Base-by-base conservation (phyloP, 1,140 invertebrate species). In the Aporrectodea caliginosa region DNA sequence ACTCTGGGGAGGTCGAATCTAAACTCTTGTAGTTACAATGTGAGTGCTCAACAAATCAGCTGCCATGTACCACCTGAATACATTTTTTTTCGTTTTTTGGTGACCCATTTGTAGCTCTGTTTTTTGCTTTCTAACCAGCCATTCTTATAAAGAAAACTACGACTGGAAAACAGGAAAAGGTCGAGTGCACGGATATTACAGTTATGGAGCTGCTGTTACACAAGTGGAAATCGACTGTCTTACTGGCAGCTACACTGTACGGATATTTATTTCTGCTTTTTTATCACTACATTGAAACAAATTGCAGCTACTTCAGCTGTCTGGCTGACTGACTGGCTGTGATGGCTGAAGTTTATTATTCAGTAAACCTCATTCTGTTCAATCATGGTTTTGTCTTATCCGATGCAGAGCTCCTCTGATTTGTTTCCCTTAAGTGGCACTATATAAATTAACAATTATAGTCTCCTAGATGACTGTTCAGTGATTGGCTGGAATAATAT, bases 171-270 rank as follows among this genome's bases (percentile, higher is more conserved):
- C 32, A 29, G 43, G 43, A 6, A 76, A 76, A 32, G 75, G 75
- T 76, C 75, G n/a, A 6, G n/a, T 31, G 2, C 31, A 76, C 31
- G 29, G 27, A 31, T 76, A 76, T 29, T 76, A 76, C 35, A 58
- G 32, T 1, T 35, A 58, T 35, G 75, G 75, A 27, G 33, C 75
- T 22, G 33, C 35, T 1, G 34, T 1, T 14, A 30, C 75, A 2
- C 35, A 58, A 14, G 75, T 76, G 29, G 75, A 76, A 76, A 43
- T 76, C 35, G 75, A 76, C 27, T 76, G 75, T 32, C 35, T 76
- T 32, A 43, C 75, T 6, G 75, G 75, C 1, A 68, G 27, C 35
- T 35, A 58, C 2, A n/a, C 27, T 31, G 75, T 76, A 58, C 22
- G 22, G 22, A 58, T 58, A 22, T 6, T 58, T 58, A 22, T 58